These are phyloP conservation scores for Balanococcus diminutus DNA, from an alignment of 2,888 invertebrate genomes.

Conservation along the genomic window DNA sequence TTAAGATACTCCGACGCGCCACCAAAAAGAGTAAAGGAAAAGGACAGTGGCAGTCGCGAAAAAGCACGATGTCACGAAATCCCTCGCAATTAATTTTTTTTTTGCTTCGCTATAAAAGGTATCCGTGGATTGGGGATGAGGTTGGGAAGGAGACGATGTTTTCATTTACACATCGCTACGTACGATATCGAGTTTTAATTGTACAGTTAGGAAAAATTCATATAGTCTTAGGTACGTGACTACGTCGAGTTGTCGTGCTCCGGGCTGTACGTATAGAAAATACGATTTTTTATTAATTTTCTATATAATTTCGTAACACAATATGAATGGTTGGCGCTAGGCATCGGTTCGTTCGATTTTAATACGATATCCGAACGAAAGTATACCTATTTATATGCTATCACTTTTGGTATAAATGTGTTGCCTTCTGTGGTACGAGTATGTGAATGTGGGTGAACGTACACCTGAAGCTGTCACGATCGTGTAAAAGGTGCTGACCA, in stretches of 20 bases:
- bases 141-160: neutral
- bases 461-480: conserved; percentile 31
- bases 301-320: conserved; percentile 12
- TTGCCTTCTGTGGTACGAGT: neutral
- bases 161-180: neutral
- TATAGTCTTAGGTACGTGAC: neutral
- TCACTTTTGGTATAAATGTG: neutral
- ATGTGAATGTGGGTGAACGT: neutral
- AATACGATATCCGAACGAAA: neutral
- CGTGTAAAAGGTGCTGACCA: neutral
- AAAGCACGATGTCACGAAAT: conserved; percentile 31
- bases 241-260: conserved; percentile 4
- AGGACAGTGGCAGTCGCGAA: neutral
- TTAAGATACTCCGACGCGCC: conserved; percentile 14
- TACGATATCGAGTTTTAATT: conserved; percentile 5
- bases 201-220: neutral
- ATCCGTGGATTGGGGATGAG: too few species aligned
- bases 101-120: neutral
- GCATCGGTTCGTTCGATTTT: neutral
- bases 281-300: neutral
- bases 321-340: neutral
- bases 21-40: neutral
- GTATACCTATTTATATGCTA: neutral
- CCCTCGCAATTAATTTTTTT: conserved; percentile 19
- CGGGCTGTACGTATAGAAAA: neutral